Base-by-base conservation (phyloP, 2,113 vertebrate species). In the Crocuta crocuta region DNA sequence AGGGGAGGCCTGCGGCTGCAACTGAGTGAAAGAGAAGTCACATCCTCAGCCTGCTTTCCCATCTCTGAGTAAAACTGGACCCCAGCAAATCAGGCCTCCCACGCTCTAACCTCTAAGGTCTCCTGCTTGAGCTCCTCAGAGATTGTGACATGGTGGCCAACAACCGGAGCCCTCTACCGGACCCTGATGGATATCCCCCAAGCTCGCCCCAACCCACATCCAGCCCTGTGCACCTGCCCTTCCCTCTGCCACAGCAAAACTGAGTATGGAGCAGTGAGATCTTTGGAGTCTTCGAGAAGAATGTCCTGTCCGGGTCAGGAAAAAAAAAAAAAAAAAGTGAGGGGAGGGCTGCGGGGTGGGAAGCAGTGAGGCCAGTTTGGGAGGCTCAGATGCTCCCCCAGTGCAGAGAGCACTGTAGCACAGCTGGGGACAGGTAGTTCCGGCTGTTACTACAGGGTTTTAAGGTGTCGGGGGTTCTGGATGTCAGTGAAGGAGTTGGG, bases 311-410 rank as follows among this genome's bases (percentile, higher is more conserved):
- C 26, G 61, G 10, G 10, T n/a, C n/a, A 19, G 81, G 58, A 61
- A 76, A 28, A 15, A 97, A 50, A 39, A 50, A 39, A 33, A 24
- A 15, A 97, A 33, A 24, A 66, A 21, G 6, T 50, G 50, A 50
- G 3, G 13, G 43, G 28, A 5, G 24, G 55, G 73, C 10, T 12
- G 73, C 23, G 7, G 16, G 5, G 1, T 0, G 15, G 45, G 45
- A 9, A 21, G 12, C 74, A 43, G 71, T 15, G 73, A 58, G 66
- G 26, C 45, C 65, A 45, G 31, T 23, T 1, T 7, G 13, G 10
- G 70, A 82, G 92, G 5, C 50, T 31, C 2, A 10, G 43, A 5
- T 26, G 35, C 35, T 53, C 53, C 76, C 39, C 4, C 39, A 39
- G 39, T 21, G 2, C 0, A 21, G 39, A 28, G 65, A 21, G 45